Conservation (phyloP, 2,113 vertebrate genomes). For the Casuarius casuarius region DNA sequence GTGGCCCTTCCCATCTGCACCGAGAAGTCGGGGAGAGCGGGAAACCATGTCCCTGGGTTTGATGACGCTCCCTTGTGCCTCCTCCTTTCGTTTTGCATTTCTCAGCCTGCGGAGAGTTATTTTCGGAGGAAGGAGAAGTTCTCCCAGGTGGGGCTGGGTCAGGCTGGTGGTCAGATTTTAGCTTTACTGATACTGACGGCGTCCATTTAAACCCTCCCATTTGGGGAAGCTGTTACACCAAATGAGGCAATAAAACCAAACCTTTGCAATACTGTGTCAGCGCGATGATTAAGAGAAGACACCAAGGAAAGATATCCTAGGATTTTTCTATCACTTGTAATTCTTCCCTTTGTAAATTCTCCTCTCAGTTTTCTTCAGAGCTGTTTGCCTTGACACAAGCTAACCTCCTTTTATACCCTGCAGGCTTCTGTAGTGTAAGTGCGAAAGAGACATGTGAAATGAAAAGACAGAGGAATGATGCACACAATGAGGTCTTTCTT, state of each 20-base stretch:
- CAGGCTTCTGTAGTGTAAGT: not conserved
- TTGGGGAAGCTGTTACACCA: not conserved
- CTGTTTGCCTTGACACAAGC: not conserved
- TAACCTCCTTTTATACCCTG: slow-evolving; percentile 7
- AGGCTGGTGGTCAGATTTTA: not conserved
- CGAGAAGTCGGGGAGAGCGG: too few relatives aligned
- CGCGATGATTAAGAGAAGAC: not conserved
- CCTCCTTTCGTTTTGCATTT: not conserved
- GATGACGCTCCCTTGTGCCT: not conserved
- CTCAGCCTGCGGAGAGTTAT: not conserved
- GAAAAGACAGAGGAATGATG: not conserved
- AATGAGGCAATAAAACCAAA: not conserved
- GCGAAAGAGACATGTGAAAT: not conserved
- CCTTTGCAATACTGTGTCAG: not conserved
- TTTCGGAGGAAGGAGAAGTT: not conserved
- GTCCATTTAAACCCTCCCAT: not conserved
- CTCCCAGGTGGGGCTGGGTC: not conserved
- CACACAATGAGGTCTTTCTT: not conserved
- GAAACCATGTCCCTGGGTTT: not conserved
- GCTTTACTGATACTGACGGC: not conserved
- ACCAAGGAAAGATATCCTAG: not conserved
- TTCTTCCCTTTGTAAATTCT: not conserved
- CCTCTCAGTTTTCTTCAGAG: slow-evolving; percentile 4
- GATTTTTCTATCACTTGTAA: not conserved
- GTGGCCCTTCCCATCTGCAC: not conserved